Evolutionary conservation across 2,888 invertebrate species (phyloP), one percentile per base, ranked within the genome.

Genomic region (Drosophila sordidapex): DNA sequence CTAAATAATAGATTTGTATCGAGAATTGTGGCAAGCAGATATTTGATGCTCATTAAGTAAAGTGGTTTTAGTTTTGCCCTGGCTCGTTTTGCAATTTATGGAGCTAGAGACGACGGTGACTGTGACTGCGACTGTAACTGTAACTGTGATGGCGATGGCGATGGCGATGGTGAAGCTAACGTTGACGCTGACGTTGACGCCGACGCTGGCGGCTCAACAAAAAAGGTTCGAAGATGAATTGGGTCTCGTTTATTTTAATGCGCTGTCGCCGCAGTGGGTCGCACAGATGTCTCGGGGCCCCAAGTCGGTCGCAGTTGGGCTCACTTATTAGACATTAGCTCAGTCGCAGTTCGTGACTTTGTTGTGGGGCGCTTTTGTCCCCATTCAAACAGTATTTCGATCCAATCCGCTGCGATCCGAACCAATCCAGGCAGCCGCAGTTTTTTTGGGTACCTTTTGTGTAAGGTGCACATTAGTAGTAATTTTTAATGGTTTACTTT

Each of bases 31-130:
- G 82, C 83, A 77, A 79, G 75, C 68, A 74, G 83, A 91, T 91
- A 91, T 91, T 91, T 91, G 91, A 91, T 91, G 91, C 91, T 91
- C 91, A 91, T 91, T 91, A 91, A 91, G 87, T 91, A 90, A 91
- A 91, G 91, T 91, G 91, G 89, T 91, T 91, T 90, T 83, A 89
- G 87, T 87, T 86, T 56, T 70, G 62, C 71, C 81, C 75, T 58
- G 21, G 48, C 72, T 72, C 70, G 62, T 67, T 68, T 70, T 77
- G 84, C 84, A 86, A 83, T 87, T 84, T 83, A 79, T 87, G 72
- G 27, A 56, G 38, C 58, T 49, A 54, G n/a, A 27, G 73, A 59
- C 51, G 27, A 36, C 35, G 38, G 43, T 46, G 25, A 21, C 36
- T 38, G 40, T 43, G 38, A 43, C 25, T 4, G 27, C 2, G 10